These are phyloP conservation scores for Gopherus flavomarginatus DNA, from an alignment of 2,113 vertebrate species.

Conservation along the genomic window DNA sequence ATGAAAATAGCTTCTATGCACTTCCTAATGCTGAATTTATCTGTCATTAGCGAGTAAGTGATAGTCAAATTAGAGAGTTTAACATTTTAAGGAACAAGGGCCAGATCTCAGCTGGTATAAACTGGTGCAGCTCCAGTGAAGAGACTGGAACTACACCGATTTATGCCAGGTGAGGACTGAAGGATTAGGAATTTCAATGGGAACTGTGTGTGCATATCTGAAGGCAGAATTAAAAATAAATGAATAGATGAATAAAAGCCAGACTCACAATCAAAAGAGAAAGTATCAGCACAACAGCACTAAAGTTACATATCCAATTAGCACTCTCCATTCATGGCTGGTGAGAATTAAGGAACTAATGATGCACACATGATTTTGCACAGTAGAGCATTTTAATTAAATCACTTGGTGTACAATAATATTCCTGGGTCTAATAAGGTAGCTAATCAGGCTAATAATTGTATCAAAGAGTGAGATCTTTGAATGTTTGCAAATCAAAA, in stretches of 20 bases:
- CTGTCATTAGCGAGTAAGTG: neutral
- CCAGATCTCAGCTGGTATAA: neutral
- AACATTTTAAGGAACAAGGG: neutral
- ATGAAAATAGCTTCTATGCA: neutral
- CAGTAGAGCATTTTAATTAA: conserved; percentile 52
- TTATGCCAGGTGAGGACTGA: neutral
- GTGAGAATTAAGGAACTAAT: conserved; percentile 52
- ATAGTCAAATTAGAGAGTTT: neutral
- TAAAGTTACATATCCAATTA: conserved; percentile 11
- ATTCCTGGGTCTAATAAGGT: conserved; percentile 29
- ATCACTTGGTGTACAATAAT: neutral
- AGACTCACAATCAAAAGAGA: neutral
- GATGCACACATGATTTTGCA: neutral
- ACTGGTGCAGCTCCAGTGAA: neutral
- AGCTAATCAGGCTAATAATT: conserved; percentile 31
- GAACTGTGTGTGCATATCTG: fast-evolving
- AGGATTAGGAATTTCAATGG: neutral
- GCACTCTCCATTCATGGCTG: conserved; percentile 11
- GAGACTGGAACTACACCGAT: neutral
- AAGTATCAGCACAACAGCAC: neutral
- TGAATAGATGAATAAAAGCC: neutral
- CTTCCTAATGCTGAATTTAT: neutral
- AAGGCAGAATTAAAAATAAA: neutral
- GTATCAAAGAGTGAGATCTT: conserved; percentile 16
- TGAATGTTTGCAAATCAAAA: conserved; percentile 27